Evolutionary conservation across 2,113 vertebrate genomes (phyloP), one percentile per base, ranked within the genome.

Genomic region (Neofelis nebulosa): DNA sequence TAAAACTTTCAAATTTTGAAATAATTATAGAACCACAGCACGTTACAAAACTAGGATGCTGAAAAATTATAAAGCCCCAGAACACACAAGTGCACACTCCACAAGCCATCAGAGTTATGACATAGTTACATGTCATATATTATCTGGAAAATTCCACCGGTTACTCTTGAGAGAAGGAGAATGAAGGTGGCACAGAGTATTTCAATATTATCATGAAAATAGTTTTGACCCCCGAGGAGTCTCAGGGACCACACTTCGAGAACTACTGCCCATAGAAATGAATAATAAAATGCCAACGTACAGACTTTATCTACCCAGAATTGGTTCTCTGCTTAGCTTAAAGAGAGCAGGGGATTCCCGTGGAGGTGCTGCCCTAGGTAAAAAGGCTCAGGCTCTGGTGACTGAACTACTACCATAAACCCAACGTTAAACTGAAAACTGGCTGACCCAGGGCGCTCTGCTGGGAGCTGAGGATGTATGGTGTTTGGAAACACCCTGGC

Each of bases 1-100:
- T 36, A 33, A 79, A 90, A 85, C 5, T 25, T 95, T 79, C 73
- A 41, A n/a, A 73, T 36, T 96, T 73, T 96, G 89, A 96, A 94
- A 80, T 71, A 89, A 79, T 45, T 73, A 95, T 9, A 81, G 79
- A 95, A 65, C 65, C 52, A 88, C 4, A 79, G 45, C 50, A 97
- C 89, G 74, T 69, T 74, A 45, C 29, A 57, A 79, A 89, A 65
- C 94, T 10, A 73, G 65, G 55, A 66, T 29, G 16, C 1, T 52
- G 3, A 76, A 91, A 94, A 45, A n/a, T 21, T 31, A 61, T 61
- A 87, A 78, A 86, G 73, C 25, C n/a, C 73, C 78, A 91, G 57
- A 55, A 96, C 29, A 80, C 5, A n/a, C 5, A 92, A 38, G 69
- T 4, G 27, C 71, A n/a, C 55, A 25, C 13, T 68, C 41, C 3